phyloP scores from a whole-genome alignment of 2,113 vertebrate species.

The Triplophysa tibetana region DNA sequence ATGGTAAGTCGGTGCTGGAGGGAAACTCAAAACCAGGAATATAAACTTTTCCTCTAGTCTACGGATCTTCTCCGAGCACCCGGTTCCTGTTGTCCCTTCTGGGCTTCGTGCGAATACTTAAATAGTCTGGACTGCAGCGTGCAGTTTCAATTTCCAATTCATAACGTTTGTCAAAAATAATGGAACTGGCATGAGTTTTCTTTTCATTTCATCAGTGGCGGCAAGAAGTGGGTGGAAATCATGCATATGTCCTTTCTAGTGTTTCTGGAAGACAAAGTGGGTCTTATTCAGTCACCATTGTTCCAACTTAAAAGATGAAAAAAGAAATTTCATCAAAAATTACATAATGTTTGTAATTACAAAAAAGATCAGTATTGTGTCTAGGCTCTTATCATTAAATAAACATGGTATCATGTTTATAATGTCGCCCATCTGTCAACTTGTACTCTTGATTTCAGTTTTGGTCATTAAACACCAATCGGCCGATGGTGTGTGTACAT shows the following conservation, averaged over 20 bases:
- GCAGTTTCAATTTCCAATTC: not conserved
- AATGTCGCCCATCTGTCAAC: no score
- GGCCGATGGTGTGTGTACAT: no score
- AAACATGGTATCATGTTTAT: no score
- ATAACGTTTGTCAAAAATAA: slow-evolving; percentile 3
- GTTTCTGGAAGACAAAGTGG: not conserved
- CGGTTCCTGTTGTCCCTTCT: slow-evolving; percentile 2
- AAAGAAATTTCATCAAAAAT: not conserved
- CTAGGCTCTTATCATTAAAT: no score
- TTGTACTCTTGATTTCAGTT: no score
- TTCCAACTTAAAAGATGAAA: not conserved
- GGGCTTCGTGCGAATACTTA: not conserved
- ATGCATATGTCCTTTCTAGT: not conserved
- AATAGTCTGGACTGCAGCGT: not conserved
- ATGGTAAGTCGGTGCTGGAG: slow-evolving; percentile 31
- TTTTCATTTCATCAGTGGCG: not conserved
- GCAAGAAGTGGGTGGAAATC: not conserved
- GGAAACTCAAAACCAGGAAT: slow-evolving; percentile 33
- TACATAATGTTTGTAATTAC: no score
- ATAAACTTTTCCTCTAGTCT: slow-evolving; percentile 8
- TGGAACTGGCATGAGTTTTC: not conserved
- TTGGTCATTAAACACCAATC: no score
- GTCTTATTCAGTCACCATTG: not conserved
- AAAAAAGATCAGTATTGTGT: no score
- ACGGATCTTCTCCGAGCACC: slow-evolving; percentile 9